Evolutionary conservation across 2,797 vertebrate genomes (phyloP).

Genomic region (Mionectes olivaceus): DNA sequence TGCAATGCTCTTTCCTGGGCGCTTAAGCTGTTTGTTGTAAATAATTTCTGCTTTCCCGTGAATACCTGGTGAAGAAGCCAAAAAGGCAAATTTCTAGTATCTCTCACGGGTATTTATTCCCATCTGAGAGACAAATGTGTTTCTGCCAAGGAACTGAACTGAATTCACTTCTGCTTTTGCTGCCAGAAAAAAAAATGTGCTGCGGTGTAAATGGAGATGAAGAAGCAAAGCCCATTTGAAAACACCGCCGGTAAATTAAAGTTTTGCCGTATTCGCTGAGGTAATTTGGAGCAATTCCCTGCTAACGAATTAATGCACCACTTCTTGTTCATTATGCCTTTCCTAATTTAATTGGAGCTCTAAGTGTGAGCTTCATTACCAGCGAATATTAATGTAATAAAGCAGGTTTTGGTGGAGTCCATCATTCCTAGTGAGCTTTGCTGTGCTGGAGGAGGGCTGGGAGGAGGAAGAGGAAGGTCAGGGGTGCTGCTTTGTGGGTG

Average conservation of each 20-base stretch:
- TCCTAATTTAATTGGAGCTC: neutral
- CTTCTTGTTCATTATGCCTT: slow-evolving; percentile 47
- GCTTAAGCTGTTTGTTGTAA: neutral
- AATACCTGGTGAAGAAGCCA: neutral
- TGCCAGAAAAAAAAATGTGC: neutral
- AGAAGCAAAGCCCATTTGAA: neutral
- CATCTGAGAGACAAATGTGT: fast-evolving
- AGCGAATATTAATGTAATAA: neutral
- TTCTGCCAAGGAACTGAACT: neutral
- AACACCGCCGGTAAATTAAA: neutral
- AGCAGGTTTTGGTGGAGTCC: neutral
- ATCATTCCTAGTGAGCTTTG: neutral
- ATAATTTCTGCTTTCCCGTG: neutral
- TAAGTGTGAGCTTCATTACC: neutral
- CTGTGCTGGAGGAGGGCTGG: neutral
- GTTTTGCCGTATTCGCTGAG: slow-evolving; percentile 3
- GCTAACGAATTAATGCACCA: slow-evolving; percentile 21
- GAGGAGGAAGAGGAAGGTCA: neutral
- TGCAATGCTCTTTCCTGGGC: neutral
- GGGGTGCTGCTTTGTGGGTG: neutral
- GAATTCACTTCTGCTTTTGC: neutral
- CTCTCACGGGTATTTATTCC: neutral
- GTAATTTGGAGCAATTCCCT: slow-evolving; percentile 25
- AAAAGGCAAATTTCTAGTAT: neutral
- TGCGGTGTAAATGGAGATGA: neutral